These are phyloP conservation scores for Orestias chungarensis DNA, from an alignment of 2,797 vertebrate genomes.

Conservation along the genomic window DNA sequence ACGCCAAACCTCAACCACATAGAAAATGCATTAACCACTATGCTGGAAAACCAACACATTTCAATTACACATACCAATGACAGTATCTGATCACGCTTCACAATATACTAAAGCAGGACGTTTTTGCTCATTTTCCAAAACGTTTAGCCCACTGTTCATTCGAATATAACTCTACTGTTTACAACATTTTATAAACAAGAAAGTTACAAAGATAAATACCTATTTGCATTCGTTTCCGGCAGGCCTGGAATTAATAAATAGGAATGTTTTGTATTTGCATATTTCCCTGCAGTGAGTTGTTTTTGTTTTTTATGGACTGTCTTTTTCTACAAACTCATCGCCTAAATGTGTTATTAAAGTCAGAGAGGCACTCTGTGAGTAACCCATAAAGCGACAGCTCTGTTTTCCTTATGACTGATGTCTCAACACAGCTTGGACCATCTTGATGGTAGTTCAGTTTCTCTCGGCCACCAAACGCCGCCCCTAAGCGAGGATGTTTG, in stretches of 20 bases:
- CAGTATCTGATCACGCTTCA: background rate
- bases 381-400: slow-evolving; percentile 3
- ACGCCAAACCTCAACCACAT: background rate
- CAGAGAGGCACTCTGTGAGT: background rate
- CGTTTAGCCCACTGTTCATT: background rate
- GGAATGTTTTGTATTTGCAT: slow-evolving; percentile 17
- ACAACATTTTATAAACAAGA: background rate
- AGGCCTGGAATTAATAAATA: slow-evolving; percentile 15
- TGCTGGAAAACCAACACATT: background rate
- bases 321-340: slow-evolving; percentile 9
- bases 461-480: slow-evolving; percentile 10
- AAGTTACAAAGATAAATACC: background rate
- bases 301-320: background rate
- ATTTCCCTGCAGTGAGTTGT: slow-evolving; percentile 14
- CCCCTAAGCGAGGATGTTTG: slow-evolving; percentile 1
- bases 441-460: slow-evolving; percentile 3
- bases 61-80: background rate
- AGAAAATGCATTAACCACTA: background rate
- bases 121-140: background rate
- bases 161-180: background rate
- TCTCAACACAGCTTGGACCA: slow-evolving; percentile 4
- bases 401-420: slow-evolving; percentile 19
- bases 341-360: background rate
- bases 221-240: background rate
- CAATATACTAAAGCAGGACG: background rate